phyloP scores from a whole-genome alignment of 2,797 vertebrate species.

The Eupleurogrammus muticus region DNA sequence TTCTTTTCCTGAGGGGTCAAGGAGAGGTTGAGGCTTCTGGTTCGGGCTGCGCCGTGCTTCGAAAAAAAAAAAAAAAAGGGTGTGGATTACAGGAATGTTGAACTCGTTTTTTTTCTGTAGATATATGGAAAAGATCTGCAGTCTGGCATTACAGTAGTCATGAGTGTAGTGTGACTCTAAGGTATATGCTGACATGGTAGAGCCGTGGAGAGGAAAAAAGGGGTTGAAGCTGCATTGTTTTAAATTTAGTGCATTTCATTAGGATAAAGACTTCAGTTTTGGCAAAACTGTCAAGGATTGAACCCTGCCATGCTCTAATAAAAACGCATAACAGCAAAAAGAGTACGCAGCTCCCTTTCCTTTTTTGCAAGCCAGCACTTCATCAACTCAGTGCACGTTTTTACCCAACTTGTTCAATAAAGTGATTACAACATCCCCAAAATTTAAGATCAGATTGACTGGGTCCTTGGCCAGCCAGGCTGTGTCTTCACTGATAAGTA shows the following conservation, averaged over 20 bases:
- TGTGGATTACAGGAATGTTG: constrained; percentile 80
- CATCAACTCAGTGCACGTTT: constrained; percentile 31
- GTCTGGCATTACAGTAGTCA: constrained; percentile 56
- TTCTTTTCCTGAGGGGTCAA: constrained; percentile 83
- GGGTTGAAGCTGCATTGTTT: neutral
- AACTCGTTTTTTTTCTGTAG: constrained; percentile 47
- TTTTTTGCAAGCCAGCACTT: constrained; percentile 44
- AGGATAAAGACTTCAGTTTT: neutral
- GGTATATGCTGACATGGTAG: constrained; percentile 23
- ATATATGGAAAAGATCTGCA: constrained; percentile 49
- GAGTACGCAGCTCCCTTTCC: neutral
- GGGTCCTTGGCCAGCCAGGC: constrained; percentile 56
- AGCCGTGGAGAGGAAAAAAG: neutral
- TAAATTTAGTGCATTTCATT: constrained; percentile 11
- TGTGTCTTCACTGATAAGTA: constrained; percentile 75
- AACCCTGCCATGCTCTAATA: constrained; percentile 24
- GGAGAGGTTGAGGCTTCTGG: constrained; percentile 79
- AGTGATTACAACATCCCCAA: constrained; percentile 49
- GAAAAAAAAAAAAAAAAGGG: constrained; percentile 57
- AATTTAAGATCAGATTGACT: constrained; percentile 66
- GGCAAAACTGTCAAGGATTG: constrained; percentile 5
- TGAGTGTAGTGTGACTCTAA: constrained; percentile 15
- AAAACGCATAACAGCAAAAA: constrained; percentile 24
- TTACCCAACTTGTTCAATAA: constrained; percentile 39
- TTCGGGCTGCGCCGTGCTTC: constrained; percentile 65